These are phyloP conservation scores for Stratiolaelaps scimitus DNA, from an alignment of 1,140 invertebrate genomes.

Conservation along the genomic window DNA sequence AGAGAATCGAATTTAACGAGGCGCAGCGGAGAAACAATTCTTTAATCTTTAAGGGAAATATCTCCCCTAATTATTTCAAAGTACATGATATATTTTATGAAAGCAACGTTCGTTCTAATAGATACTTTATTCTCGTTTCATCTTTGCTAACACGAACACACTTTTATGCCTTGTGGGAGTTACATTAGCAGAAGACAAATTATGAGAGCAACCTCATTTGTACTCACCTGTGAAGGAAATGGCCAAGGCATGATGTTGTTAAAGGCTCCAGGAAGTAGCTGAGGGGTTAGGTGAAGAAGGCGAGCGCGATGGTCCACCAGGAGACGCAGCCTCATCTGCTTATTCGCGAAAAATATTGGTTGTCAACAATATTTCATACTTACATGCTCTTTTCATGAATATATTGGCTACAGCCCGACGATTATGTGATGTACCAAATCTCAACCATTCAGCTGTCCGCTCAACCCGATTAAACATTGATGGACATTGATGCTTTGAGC, in stretches of 20 bases:
- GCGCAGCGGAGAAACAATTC: too few relatives aligned
- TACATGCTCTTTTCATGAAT: too few relatives aligned
- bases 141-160: too few relatives aligned
- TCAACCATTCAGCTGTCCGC: too few relatives aligned
- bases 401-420: neutral
- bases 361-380: too few relatives aligned
- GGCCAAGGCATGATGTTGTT: slow-evolving; percentile 26
- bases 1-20: too few relatives aligned
- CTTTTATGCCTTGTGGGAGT: neutral
- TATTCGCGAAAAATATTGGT: neutral
- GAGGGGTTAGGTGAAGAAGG: slow-evolving; percentile 11
- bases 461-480: neutral
- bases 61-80: too few relatives aligned
- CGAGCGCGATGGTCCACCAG: slow-evolving; percentile 7
- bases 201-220: neutral
- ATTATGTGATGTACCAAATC: too few relatives aligned
- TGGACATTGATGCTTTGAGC: neutral
- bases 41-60: too few relatives aligned
- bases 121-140: too few relatives aligned
- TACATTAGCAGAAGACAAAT: neutral
- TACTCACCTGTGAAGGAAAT: slow-evolving; percentile 5
- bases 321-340: slow-evolving; percentile 16
- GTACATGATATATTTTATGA: too few relatives aligned
- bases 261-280: slow-evolving; percentile 14
- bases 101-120: too few relatives aligned